Evolutionary conservation across 2,113 vertebrate genomes (phyloP).

Genomic region (Procavia capensis): DNA sequence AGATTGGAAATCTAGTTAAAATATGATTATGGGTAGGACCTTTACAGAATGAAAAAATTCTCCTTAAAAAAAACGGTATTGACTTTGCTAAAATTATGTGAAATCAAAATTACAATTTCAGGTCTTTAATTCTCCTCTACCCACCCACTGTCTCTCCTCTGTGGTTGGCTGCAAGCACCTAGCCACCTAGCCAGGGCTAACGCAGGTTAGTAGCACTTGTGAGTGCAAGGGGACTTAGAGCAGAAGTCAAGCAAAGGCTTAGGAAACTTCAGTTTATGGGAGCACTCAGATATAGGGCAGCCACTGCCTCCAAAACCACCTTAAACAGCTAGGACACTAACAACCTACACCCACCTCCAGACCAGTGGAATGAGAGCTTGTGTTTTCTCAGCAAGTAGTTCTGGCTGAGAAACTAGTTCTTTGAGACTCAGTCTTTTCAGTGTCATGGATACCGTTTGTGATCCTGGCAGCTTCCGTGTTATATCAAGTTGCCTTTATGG

Average conservation of each 20-base stretch:
- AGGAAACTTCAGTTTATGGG: background rate
- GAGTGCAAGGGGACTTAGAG: background rate
- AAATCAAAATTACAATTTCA: constrained; percentile 74
- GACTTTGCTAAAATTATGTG: constrained; percentile 75
- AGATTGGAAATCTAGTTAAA: constrained; percentile 78
- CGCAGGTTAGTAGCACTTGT: background rate
- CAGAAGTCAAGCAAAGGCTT: background rate
- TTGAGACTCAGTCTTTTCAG: background rate
- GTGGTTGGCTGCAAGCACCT: background rate
- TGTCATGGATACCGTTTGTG: background rate
- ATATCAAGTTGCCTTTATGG: background rate
- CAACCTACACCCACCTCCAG: fast-evolving
- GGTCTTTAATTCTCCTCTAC: constrained; percentile 40
- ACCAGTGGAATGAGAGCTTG: background rate
- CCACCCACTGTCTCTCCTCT: background rate
- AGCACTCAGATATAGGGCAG: background rate
- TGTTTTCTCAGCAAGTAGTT: too few relatives aligned
- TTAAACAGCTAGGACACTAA: background rate
- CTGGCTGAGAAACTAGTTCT: background rate
- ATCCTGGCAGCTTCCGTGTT: background rate
- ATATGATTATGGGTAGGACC: constrained; percentile 68
- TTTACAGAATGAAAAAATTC: constrained; percentile 69
- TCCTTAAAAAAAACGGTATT: constrained; percentile 65
- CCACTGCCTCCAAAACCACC: background rate
- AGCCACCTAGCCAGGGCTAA: background rate